Conservation (phyloP, 2,797 vertebrate species). For the Tangara arthus region DNA sequence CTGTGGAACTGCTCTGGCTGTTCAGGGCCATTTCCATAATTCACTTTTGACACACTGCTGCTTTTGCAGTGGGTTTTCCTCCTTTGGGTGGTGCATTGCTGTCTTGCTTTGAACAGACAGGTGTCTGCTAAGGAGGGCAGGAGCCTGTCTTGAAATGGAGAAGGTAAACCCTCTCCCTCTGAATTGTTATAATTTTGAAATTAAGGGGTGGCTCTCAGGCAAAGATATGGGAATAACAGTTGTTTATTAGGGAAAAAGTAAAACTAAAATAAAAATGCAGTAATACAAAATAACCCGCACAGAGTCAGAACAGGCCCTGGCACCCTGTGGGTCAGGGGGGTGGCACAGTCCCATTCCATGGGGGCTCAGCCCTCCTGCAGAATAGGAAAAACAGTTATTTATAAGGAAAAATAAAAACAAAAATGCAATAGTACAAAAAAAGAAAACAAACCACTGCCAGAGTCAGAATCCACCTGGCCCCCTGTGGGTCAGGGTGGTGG, state of each 20-base stretch:
- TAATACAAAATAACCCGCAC: not conserved
- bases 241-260: not conserved
- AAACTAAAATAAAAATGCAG: not conserved
- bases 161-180: not conserved
- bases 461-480: no score
- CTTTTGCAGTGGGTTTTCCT: not conserved
- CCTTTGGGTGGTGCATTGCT: not conserved
- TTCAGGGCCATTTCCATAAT: conserved; percentile 24
- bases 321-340: no score
- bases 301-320: not conserved
- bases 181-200: not conserved
- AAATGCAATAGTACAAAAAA: no score
- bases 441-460: no score
- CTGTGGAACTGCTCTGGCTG: not conserved
- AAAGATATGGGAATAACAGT: not conserved
- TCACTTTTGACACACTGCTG: conserved; percentile 7
- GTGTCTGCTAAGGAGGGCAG: not conserved
- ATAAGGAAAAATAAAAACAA: no score
- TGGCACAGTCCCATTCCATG: no score
- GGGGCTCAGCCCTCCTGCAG: no score
- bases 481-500: not conserved
- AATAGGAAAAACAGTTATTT: no score
- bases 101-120: not conserved
- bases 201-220: not conserved
- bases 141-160: not conserved